Base-by-base conservation (phyloP, 2,113 vertebrate species). In the Symphodus melops region DNA sequence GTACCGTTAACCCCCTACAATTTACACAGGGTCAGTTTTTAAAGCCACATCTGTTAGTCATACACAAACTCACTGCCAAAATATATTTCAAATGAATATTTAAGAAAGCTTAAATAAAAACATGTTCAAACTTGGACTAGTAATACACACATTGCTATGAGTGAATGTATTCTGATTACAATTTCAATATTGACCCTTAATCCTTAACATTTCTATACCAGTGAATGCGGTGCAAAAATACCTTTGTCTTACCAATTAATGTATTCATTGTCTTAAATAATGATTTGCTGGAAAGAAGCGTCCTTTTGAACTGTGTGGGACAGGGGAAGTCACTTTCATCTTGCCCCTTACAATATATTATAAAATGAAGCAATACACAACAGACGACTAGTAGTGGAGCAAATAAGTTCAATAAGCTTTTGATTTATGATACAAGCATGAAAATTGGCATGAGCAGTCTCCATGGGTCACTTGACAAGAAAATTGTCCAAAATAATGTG, bases 111-210 rank as follows among this genome's bases (percentile, higher is more conserved):
- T 79, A 66, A 58, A 66, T 44, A 57, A 51, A 42, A 25, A 25
- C 7, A 14, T 55, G 64, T 63, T 77, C 59, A 83, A 85, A 89
- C 79, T 88, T 86, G 82, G 91, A 83, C 28, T 68, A 46, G 42
- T 5, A 44, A 72, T 71, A 21, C 63, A 64, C 19, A 55, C 23
- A 19, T 82, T 88, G 85, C 88, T 90, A n/a, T n/a, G n/a, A n/a
- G n/a, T 89, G 91, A 94, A 93, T 94, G 92, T 93, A 91, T 86
- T 69, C 81, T 79, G 90, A 92, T 91, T 92, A 88, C 85, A 16
- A 39, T 87, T 90, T 90, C 55, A 88, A 85, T 51, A 68, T 58
- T 75, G 60, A 77, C 76, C 60, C 42, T 79, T 59, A 48, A 48
- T 83, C 87, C 64, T 14, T 57, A 74, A 88, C 89, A 92, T 93